Evolutionary conservation across 2,797 vertebrate species (phyloP), one percentile per base, ranked within the genome.

Genomic region (Hippoglossus hippoglossus): DNA sequence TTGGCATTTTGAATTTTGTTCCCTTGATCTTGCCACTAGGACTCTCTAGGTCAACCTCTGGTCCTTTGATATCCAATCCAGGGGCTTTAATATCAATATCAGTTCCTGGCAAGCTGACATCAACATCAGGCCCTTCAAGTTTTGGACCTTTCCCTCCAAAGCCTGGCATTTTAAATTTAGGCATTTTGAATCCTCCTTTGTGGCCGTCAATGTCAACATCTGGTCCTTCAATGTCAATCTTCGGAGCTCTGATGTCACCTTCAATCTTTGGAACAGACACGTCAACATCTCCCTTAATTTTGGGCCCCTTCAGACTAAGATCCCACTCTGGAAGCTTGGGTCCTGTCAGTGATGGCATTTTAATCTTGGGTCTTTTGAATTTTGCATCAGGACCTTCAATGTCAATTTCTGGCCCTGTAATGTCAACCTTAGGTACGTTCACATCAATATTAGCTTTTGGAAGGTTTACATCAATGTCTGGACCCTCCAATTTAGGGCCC

Each of bases 11-110:
- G 16, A 83, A 16, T 67, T 55, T 74, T 0, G 80, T 22, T 16
- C 68, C 56, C 0, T 82, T 71, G 82, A 94, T 56, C 26, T 55
- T 55, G 9, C 50, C 39, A 4, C 73, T 75, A 0, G 49, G 36
- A 53, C 52, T 46, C n/a, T 70, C 47, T n/a, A 72, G 2, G 5
- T 76, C 62, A 60, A 81, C 34, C 1, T 60, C 18, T 28, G 52
- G 26, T 26, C 26, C 25, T 26, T 21, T 46, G 1, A 86, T 56
- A 1, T 79, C 67, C 7, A 81, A 2, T 3, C 58, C 41, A 13
- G 71, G 67, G 12, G 22, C 2, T 63, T 16, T 63, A 1, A 86
- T 31, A 18, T 13, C 89, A 39, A 39, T 39, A 12, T 39, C 12
- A 39, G 36, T 7, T 62, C 19, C 59, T 0, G 73, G 69, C 0